Percentiles rank a stretch among this genome's conserved stretches.
phyloP scores from a whole-genome alignment of 2,888 invertebrate genomes.

The Cecidostiba fungosa region DNA sequence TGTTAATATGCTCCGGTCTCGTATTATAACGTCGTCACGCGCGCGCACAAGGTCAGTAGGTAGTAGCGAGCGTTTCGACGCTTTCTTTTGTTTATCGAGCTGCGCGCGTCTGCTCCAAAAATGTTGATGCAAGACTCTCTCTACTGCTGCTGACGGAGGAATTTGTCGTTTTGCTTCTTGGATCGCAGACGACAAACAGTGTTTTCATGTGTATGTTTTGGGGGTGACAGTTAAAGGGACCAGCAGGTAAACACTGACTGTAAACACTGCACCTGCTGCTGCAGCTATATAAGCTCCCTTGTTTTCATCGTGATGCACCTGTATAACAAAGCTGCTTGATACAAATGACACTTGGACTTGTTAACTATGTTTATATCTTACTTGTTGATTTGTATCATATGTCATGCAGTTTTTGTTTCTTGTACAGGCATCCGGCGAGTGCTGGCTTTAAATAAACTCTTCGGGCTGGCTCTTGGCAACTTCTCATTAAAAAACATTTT shows the following conservation, averaged over 20 bases:
- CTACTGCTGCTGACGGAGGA: background rate
- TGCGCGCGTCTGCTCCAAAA: background rate
- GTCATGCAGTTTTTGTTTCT: background rate
- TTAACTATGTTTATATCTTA: background rate
- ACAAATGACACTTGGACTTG: background rate
- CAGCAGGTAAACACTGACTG: background rate
- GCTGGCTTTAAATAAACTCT: constrained; percentile 18
- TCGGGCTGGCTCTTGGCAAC: background rate
- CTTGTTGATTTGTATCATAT: background rate
- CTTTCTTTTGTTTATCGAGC: constrained; percentile 10
- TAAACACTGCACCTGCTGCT: background rate
- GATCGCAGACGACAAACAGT: background rate
- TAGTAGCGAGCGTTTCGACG: background rate
- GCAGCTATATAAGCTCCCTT: too few relatives aligned
- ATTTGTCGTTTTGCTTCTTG: background rate
- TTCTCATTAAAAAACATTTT: background rate
- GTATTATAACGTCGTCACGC: background rate
- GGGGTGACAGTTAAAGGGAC: background rate
- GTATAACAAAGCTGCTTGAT: background rate
- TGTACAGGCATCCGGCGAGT: background rate
- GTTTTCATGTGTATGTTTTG: background rate
- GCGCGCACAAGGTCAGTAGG: background rate
- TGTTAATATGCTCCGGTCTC: too few relatives aligned
- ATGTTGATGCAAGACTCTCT: background rate
- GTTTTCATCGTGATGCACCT: background rate